Evolutionary conservation across 2,113 vertebrate species (phyloP).

Genomic region (Aythya baeri): DNA sequence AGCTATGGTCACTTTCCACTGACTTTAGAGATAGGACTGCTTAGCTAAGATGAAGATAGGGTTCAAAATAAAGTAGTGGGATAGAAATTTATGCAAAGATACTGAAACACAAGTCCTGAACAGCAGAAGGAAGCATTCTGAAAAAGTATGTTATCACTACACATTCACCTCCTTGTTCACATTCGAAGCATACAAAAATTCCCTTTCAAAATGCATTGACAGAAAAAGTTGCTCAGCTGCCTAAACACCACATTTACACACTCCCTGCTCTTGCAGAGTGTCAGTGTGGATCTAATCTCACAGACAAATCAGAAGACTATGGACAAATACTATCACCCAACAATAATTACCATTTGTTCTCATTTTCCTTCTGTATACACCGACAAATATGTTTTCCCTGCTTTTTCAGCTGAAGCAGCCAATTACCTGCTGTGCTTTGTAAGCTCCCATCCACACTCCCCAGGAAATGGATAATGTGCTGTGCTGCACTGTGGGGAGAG

Average conservation of each 20-base stretch:
- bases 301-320: neutral
- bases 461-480: neutral
- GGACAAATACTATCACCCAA: neutral
- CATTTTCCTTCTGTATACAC: neutral
- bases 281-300: neutral
- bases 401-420: neutral
- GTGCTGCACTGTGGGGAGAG: neutral
- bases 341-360: neutral
- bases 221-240: neutral
- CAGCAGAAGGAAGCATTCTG: neutral
- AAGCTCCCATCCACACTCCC: slow-evolving; percentile 3
- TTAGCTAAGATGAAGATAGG: neutral
- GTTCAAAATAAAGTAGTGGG: neutral
- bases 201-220: neutral
- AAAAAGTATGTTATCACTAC: neutral
- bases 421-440: slow-evolving; percentile 47
- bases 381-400: neutral
- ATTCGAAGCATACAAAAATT: neutral
- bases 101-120: neutral
- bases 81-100: neutral
- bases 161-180: neutral
- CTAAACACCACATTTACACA: neutral
- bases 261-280: neutral
- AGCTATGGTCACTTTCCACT: neutral
- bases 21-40: neutral